Base-by-base conservation (phyloP, 2,113 vertebrate genomes). In the Sarotherodon lohbergeri region DNA sequence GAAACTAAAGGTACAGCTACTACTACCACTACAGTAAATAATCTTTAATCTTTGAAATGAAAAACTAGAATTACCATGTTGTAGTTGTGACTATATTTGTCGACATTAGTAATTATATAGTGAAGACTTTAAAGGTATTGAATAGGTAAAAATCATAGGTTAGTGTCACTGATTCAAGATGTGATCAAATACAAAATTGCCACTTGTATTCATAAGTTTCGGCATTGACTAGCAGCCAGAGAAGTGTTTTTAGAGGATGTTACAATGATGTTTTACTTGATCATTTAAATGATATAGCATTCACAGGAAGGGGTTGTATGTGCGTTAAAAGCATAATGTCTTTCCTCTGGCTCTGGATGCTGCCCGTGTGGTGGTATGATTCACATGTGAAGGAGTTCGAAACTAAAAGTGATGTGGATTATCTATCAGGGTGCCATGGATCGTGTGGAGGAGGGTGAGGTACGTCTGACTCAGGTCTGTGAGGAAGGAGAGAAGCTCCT, bases 401-500 rank as follows among this genome's bases (percentile, higher is more conserved):
- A 39, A 76, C 39, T 84, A 11, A 87, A 80, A 24, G 19, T 43
- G 29, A 22, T 56, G 17, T 84, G 36, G 4, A 3, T 52, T 85
- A 4, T 90, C 24, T 81, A 8, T 88, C 93, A 99, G 98, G 95
- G 87, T 4, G 94, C 98, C 76, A 91, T 99, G 93, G 97, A 98
- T 90, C 97, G 97, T 1, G 82, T 98, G 79, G 95, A 95, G 19
- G 97, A 98, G 68, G 98, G 98, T 24, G 97, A 97, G 91, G 95
- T 94, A 6, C 97, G 97, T 88, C 96, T 99, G 16, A 97, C 97
- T 68, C 94, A 93, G 22, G 97, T 97, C 46, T 98, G 97, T 63
- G 97, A 98, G 22, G 97, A 99, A 95, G 98, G 98, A 90, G 97
- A 99, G 92, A 97, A 95, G 88, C 93, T 99, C 16, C 97, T 96